Conservation (phyloP, 2,113 vertebrate species). For the Tupaia tana region DNA sequence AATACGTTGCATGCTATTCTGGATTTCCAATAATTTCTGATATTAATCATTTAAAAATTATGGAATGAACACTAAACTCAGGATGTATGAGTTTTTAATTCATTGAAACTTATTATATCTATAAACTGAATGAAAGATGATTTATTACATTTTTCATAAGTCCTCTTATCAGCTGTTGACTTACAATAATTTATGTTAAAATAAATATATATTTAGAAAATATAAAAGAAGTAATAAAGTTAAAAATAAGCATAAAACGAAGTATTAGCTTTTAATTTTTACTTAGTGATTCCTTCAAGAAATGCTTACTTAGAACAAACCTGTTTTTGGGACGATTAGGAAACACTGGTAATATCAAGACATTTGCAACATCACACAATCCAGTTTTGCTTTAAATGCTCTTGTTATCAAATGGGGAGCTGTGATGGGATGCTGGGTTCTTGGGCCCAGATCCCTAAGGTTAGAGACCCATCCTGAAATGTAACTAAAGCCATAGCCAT, state of each 20-base stretch:
- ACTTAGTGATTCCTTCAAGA: not conserved
- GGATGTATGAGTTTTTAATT: not conserved
- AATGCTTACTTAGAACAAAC: not conserved
- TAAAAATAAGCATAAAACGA: not conserved
- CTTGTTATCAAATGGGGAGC: not conserved
- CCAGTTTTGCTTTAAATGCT: not conserved
- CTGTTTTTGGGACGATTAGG: accelerated
- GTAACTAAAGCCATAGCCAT: too few relatives aligned
- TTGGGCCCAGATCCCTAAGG: too few relatives aligned
- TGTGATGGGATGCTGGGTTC: too few relatives aligned
- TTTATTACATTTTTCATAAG: conserved; percentile 34
- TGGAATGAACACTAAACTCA: not conserved
- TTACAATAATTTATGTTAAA: conserved; percentile 57
- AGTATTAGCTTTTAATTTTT: not conserved
- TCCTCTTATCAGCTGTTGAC: conserved; percentile 17
- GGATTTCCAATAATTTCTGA: not conserved
- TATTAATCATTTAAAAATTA: conserved; percentile 49
- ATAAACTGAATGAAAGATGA: conserved; percentile 56
- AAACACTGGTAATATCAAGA: not conserved
- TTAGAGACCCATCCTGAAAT: too few relatives aligned
- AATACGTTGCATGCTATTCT: not conserved
- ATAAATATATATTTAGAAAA: conserved; percentile 35
- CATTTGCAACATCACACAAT: not conserved
- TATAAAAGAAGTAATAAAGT: not conserved
- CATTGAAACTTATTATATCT: not conserved